Percentiles rank a stretch among this genome's conserved stretches.
Evolutionary conservation across 1,140 invertebrate genomes (phyloP).

Genomic region (Drosophila parabipectinata): DNA sequence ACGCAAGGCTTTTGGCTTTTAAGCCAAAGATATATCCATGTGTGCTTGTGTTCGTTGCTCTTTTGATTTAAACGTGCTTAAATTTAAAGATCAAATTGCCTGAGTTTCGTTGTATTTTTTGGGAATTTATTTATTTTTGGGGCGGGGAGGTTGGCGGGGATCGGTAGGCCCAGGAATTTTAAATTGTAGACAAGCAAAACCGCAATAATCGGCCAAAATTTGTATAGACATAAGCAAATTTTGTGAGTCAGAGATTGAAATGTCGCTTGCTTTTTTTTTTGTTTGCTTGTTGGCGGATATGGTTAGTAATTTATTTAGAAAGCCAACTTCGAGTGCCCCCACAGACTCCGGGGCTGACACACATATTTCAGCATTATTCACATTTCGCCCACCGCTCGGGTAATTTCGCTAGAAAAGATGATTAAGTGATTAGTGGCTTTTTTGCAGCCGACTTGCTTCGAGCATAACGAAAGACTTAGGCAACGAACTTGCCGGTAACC

Average conservation of each 20-base stretch:
- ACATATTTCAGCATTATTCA: slow-evolving; percentile 40
- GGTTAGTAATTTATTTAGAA: slow-evolving; percentile 60
- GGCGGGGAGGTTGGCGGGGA: slow-evolving; percentile 30
- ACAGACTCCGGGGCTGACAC: slow-evolving; percentile 46
- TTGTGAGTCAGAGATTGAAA: slow-evolving; percentile 63
- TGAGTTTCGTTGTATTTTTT: slow-evolving; percentile 26
- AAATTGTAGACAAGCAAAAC: slow-evolving; percentile 62
- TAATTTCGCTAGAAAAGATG: slow-evolving; percentile 52
- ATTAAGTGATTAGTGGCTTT: slow-evolving; percentile 44
- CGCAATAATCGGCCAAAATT: slow-evolving; percentile 45
- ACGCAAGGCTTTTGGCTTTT: slow-evolving; percentile 55
- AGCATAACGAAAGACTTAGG: slow-evolving; percentile 69
- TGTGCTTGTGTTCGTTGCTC: slow-evolving; percentile 59
- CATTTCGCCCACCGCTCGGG: slow-evolving; percentile 41
- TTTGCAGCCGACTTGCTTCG: slow-evolving; percentile 4
- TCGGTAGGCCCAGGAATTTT: slow-evolving; percentile 67
- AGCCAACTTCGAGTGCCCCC: slow-evolving; percentile 37
- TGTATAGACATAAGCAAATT: slow-evolving; percentile 11
- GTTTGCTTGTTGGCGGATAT: slow-evolving; percentile 58
- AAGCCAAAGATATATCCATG: slow-evolving; percentile 38
- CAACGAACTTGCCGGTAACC: slow-evolving; percentile 73
- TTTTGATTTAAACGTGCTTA: slow-evolving; percentile 82
- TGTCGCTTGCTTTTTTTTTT: slow-evolving; percentile 36
- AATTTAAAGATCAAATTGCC: slow-evolving; percentile 81
- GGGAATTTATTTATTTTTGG: slow-evolving; percentile 17